Base-by-base conservation (phyloP, 1,140 invertebrate species). In the Anoplolepis gracilipes region DNA sequence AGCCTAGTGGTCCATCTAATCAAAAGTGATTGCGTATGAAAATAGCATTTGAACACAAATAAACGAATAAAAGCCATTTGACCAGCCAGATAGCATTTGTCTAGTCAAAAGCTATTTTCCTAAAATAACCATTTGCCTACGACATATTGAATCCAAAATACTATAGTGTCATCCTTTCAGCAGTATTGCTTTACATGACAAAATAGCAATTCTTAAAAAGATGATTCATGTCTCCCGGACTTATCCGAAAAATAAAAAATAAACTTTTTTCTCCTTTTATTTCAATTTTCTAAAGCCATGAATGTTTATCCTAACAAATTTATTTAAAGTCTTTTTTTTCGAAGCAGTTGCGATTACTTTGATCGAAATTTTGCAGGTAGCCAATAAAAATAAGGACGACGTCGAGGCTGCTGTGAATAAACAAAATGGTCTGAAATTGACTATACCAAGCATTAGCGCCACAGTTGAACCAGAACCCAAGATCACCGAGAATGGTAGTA, bases 381-480 rank as follows among this genome's bases (percentile, higher is more conserved):
- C 77, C 1, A 91, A 88, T 49, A 91, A 79, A 6, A 90, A 91
- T 30, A 90, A 90, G 82, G 90, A 92, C 0, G 93, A 94, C 46
- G 86, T 91, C 0, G 94, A 94, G 64, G 88, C 49, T 25, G 33
- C 28, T 16, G 42, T 28, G 33, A 42, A 33, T 65, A 57, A 81
- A 76, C 30, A 91, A 69, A 93, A 93, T 49, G 91, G 89, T 19
- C 64, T 94, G 36, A 94, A 92, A 39, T 70, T 94, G 2, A 89
- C 88, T n/a, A 94, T 94, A 93, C 93, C 93, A 10, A 94, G 92
- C 16, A 93, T 94, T 85, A 94, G 94, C 84, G 92, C 89, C 4
- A 91, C 90, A 65, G 90, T 94, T 6, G 86, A 91, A 2, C 59
- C 42, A 61, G 70, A 73, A 61, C 25, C 76, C 16, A 79, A 79